Percentiles rank a stretch among this genome's conserved stretches.
These are phyloP conservation scores for Rhabdornis inornatus DNA, from an alignment of 2,113 vertebrate species.

Conservation along the genomic window DNA sequence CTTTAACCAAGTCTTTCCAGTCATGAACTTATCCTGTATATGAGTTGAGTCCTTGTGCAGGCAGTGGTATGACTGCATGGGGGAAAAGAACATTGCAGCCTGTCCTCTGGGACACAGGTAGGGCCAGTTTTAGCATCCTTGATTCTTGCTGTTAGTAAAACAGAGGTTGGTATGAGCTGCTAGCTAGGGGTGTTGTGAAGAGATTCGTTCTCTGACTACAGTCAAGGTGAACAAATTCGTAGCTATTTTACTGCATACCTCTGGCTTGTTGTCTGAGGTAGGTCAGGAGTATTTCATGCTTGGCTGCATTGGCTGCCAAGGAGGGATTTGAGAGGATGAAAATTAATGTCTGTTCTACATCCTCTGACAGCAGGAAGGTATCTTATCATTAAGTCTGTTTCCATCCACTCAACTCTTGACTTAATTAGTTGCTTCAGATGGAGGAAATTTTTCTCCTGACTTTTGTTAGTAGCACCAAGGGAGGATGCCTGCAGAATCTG, in stretches of 20 bases:
- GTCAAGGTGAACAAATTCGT: neutral
- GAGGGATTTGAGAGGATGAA: neutral
- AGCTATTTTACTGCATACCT: neutral
- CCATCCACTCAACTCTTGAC: neutral
- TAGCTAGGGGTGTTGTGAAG: neutral
- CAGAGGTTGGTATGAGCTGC: neutral
- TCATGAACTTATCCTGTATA: neutral
- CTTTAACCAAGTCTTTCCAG: neutral
- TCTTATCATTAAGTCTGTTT: neutral
- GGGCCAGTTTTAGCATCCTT: neutral
- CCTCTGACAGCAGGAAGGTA: neutral
- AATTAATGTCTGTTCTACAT: neutral
- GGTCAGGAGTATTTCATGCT: neutral
- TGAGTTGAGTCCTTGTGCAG: neutral
- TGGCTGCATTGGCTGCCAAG: neutral
- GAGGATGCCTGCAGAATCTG: neutral
- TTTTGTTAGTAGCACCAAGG: neutral
- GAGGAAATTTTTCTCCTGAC: neutral
- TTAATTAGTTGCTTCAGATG: neutral
- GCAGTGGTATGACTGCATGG: neutral
- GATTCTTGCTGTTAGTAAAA: neutral
- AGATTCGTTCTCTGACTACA: neutral
- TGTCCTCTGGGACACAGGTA: neutral
- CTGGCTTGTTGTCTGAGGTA: neutral
- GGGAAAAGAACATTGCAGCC: neutral